These are phyloP conservation scores for Noctilio leporinus DNA, from an alignment of 2,113 vertebrate species.

Conservation along the genomic window DNA sequence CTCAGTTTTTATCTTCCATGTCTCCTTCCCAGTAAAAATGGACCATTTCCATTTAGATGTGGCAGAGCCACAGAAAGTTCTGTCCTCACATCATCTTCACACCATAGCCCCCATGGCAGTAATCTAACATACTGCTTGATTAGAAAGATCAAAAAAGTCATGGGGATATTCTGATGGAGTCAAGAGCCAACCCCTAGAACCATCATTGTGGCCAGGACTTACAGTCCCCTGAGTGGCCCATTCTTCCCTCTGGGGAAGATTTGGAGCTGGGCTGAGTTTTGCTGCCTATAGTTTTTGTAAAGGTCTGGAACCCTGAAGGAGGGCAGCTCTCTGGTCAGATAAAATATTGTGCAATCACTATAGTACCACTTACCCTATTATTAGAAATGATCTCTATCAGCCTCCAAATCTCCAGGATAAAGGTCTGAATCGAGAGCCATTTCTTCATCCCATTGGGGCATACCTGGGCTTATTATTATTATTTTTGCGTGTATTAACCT, in stretches of 20 bases:
- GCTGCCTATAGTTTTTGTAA: not conserved
- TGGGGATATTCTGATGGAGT: not conserved
- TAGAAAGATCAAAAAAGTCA: not conserved
- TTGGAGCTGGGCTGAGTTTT: not conserved
- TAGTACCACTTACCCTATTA: not conserved
- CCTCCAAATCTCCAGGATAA: not conserved
- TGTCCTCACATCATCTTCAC: not conserved
- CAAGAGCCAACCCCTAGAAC: not conserved
- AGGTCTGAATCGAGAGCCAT: not conserved
- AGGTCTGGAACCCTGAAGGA: not conserved
- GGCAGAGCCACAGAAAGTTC: not conserved
- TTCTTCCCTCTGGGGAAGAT: not conserved
- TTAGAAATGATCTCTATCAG: not conserved
- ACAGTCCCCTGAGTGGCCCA: not conserved
- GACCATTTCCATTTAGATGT: not conserved
- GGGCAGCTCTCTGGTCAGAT: not conserved
- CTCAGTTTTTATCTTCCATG: not conserved
- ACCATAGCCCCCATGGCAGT: too few relatives aligned
- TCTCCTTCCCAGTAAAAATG: not conserved
- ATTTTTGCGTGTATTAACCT: not conserved
- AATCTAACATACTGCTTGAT: not conserved
- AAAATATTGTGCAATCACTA: not conserved
- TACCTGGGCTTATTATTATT: not conserved
- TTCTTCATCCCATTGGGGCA: not conserved
- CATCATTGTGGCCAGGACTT: not conserved